These are phyloP conservation scores for Ophraella communa DNA, from an alignment of 2,888 invertebrate species.

Conservation along the genomic window DNA sequence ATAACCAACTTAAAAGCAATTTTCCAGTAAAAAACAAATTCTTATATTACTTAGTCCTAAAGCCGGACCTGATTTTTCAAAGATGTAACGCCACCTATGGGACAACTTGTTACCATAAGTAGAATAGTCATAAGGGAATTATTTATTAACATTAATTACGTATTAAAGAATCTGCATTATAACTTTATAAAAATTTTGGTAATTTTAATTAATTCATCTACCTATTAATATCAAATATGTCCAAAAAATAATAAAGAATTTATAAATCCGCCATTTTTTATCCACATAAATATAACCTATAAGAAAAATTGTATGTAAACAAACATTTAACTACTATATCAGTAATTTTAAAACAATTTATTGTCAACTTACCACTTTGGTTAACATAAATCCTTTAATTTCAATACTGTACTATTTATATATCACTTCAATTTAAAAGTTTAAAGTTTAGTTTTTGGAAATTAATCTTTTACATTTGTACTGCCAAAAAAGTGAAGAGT, in stretches of 20 bases:
- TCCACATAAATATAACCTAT: neutral
- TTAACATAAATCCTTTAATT: neutral
- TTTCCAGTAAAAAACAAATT: neutral
- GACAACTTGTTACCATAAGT: neutral
- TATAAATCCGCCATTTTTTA: neutral
- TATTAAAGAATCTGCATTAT: neutral
- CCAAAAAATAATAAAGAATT: neutral
- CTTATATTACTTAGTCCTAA: neutral
- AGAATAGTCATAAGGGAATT: neutral
- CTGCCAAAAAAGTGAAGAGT: slow-evolving; percentile 33
- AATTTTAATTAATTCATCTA: neutral
- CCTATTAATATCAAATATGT: neutral
- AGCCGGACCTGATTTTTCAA: neutral
- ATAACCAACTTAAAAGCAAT: neutral
- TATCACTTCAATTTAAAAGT: too few relatives aligned
- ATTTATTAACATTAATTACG: neutral
- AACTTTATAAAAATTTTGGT: neutral
- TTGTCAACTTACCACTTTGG: neutral
- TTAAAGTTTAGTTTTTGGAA: neutral
- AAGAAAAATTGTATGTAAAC: neutral
- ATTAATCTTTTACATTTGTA: neutral
- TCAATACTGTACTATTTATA: neutral
- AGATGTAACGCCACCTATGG: neutral
- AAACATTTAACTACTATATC: neutral
- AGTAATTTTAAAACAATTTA: neutral